A percentile compares a stretch with the other conserved stretches of the same genome.
Evolutionary conservation across 2,888 invertebrate genomes (phyloP).

Genomic region (Megamerina dolium): DNA sequence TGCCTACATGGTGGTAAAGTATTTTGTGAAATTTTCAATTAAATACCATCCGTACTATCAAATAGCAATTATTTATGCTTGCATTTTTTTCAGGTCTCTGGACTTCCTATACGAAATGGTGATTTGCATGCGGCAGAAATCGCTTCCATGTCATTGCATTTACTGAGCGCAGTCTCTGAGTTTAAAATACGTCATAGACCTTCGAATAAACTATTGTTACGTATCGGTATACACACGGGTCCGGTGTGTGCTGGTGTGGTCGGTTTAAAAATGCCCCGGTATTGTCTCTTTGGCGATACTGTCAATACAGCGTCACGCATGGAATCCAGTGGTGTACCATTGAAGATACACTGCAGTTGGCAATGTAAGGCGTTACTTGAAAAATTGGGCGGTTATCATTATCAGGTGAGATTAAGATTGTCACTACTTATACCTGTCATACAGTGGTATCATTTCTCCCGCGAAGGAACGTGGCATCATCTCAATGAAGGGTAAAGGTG

Average conservation of each 20-base stretch:
- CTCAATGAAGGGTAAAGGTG: constrained; percentile 78
- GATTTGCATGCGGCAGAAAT: constrained; percentile 88
- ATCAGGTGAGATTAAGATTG: constrained; percentile 31
- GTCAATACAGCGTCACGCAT: constrained; percentile 86
- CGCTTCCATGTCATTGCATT: constrained; percentile 84
- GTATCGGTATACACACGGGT: constrained; percentile 89
- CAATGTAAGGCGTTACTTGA: constrained; percentile 65
- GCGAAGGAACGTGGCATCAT: constrained; percentile 73
- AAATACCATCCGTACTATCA: neutral
- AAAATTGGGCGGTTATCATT: constrained; percentile 69
- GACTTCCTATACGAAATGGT: constrained; percentile 83
- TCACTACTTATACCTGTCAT: too few species aligned
- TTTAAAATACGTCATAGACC: constrained; percentile 87
- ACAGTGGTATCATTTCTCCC: too few species aligned
- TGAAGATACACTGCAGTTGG: constrained; percentile 77
- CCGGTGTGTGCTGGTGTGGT: constrained; percentile 91
- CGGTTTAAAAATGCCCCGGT: constrained; percentile 88
- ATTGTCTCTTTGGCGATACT: constrained; percentile 88
- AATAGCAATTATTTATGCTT: neutral
- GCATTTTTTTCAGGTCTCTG: constrained; percentile 59
- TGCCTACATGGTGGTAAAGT: constrained; percentile 79
- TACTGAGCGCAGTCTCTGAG: constrained; percentile 74
- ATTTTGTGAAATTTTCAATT: neutral
- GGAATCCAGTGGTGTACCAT: constrained; percentile 77
- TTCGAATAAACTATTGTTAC: constrained; percentile 71